Base-by-base conservation (phyloP, 2,113 vertebrate species). In the Genyomyrus donnyi region DNA sequence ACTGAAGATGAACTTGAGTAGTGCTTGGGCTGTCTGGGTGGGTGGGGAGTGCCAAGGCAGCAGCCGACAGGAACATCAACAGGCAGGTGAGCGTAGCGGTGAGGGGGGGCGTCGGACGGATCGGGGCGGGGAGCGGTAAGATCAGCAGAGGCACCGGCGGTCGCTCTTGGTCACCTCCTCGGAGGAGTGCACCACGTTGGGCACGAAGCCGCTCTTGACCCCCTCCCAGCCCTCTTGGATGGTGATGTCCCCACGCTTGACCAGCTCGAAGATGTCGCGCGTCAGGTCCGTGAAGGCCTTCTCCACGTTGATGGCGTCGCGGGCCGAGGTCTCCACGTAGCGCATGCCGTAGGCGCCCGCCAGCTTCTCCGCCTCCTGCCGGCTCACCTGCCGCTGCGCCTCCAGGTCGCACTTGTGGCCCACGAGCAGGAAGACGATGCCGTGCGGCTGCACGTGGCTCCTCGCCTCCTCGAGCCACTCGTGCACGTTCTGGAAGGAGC, bases 221-320 rank as follows among this genome's bases (percentile, higher is more conserved):
- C 98, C 98, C 95, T 99, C 98, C 98, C 98, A 99, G 90, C 98
- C 98, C 90, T 99, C 98, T 94, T 99, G 98, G 95, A 99, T 98
- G 21, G 96, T 97, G 93, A 99, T 98, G 77, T 99, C 98, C n/a
- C 98, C 98, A 74, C 94, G 94, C 90, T 97, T 98, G 89, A 99
- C 98, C 93, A 98, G 96, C 95, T 98, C 97, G 2, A 98, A 98
- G 92, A 99, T 99, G 90, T 99, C 97, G 90, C 95, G 96, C 0
- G 98, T 99, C 94, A 99, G 96, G 88, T 99, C 98, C 66, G 98
- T 98, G 93, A 99, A 99, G 49, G 98, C 98, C 94, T 98, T 98
- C 95, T 99, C 98, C 93, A 99, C 98, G 0, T 99, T 99, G 92
- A 99, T 98, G 92, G 97, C 97, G 5, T 99, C 97, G 31, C 98